A percentile compares a stretch with the other conserved stretches of the same genome.
Evolutionary conservation across 2,888 invertebrate species (phyloP).

Genomic region (Lochmaea capreae): DNA sequence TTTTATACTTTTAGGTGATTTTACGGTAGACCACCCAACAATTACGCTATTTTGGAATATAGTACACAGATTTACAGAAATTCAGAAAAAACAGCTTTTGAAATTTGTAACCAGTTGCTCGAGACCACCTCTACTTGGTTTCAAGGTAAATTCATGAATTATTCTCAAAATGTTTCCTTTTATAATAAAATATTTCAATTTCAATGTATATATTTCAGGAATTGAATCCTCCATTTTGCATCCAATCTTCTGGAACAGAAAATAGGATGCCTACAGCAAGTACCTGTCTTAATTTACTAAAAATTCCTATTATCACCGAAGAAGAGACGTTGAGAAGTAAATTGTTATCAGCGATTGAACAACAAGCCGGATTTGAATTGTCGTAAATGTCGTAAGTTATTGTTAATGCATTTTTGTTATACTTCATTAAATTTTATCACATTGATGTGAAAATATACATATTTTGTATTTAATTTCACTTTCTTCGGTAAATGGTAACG

Average conservation of each 20-base stretch:
- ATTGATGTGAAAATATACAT: constrained; percentile 5
- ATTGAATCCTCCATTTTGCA: constrained; percentile 94
- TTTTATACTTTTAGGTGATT: constrained; percentile 73
- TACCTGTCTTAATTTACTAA: constrained; percentile 98
- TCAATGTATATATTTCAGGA: constrained; percentile 71
- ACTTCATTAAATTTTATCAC: constrained; percentile 23
- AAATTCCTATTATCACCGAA: constrained; percentile 90
- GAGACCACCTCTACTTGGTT: constrained; percentile 94
- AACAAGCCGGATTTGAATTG: constrained; percentile 96
- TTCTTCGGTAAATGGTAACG: too few species aligned
- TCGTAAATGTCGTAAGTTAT: constrained; percentile 70
- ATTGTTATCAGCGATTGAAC: constrained; percentile 92
- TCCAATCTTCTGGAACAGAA: constrained; percentile 90
- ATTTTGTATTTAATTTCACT: neutral
- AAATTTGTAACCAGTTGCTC: constrained; percentile 99
- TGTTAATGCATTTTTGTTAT: constrained; percentile 34
- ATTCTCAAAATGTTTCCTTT: neutral
- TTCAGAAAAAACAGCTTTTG: constrained; percentile 86
- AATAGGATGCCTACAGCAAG: constrained; percentile 96
- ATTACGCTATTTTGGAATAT: constrained; percentile 92
- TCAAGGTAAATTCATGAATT: constrained; percentile 76
- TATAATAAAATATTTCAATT: neutral
- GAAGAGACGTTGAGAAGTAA: constrained; percentile 83
- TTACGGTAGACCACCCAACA: constrained; percentile 83
- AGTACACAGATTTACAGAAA: constrained; percentile 83